Conservation (phyloP, 2,797 vertebrate species). For the Graptemys geographica region DNA sequence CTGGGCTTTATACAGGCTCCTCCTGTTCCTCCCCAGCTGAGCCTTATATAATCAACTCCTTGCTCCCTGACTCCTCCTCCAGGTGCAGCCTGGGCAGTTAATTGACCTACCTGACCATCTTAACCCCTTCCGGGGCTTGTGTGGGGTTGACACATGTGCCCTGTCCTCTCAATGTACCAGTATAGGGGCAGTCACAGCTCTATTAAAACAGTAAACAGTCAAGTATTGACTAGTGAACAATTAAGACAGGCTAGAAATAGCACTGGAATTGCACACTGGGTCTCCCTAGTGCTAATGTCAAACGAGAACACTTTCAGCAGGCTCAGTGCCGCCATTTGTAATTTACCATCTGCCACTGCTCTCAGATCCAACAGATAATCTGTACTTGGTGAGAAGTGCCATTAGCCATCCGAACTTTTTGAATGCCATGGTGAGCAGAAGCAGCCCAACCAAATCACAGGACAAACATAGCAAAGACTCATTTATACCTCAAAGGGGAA, state of each 20-base stretch:
- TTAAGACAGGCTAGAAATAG: neutral
- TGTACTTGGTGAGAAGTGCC: neutral
- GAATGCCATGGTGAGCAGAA: neutral
- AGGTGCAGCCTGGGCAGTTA: no score
- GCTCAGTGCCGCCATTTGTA: rapidly evolving
- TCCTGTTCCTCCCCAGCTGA: neutral
- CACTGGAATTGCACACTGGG: neutral
- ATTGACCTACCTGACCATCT: no score
- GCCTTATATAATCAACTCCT: neutral
- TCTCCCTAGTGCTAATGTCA: neutral
- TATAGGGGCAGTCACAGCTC: neutral
- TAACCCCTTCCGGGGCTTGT: no score
- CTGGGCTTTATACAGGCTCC: neutral
- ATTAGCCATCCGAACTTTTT: neutral
- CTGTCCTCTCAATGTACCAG: no score
- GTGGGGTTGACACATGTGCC: no score
- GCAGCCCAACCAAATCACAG: slow-evolving; percentile 36
- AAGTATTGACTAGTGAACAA: neutral
- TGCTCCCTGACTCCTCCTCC: neutral
- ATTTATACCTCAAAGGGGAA: slow-evolving; percentile 26
- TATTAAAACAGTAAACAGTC: neutral
- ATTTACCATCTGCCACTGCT: neutral
- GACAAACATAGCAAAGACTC: slow-evolving; percentile 16
- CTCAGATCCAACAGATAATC: neutral
- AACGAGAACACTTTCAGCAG: neutral